Base-by-base conservation (phyloP, 2,797 vertebrate species). In the Neostethus bicornis region DNA sequence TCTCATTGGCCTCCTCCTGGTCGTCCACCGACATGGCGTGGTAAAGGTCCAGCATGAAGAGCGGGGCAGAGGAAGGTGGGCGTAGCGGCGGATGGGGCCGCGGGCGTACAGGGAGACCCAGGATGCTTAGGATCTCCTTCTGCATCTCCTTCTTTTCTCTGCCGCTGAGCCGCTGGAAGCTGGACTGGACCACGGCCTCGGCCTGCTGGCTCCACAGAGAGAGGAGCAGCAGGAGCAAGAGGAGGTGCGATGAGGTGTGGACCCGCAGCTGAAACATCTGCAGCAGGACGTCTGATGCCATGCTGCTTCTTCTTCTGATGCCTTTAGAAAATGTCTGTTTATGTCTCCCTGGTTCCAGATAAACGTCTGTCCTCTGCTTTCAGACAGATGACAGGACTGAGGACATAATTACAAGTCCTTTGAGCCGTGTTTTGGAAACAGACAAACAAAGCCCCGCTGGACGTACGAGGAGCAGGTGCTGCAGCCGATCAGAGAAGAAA, bases 41-140 rank as follows among this genome's bases (percentile, higher is more conserved):
- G 87, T 98, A 97, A 4, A 98, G 92, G 73, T 97, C 95, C 78
- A 98, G 89, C 96, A 98, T 97, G 90, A 97, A 98, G 70, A 95
- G 94, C 0, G 95, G 95, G 0, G 94, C 94, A 0, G 94, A 93
- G 20, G 94, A 93, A 3, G 94, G 92, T 1, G 92, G 88, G 0
- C 92, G 79, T 1, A 93, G 83, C 0, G 92, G 87, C 11, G 91
- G 90, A 45, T 93, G 91, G 14, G 93, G 94, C 6, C 93, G 83
- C 9, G 95, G 94, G 7, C 95, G 80, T 0, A 92, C 93, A 0
- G 95, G 94, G 55, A 98, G 84, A 19, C 95, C 95, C 80, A 98
- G 72, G 62, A 96, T 94, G 58, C 94, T 93, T 77, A 97, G 85
- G 85, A 97, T 96, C 91, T 98, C 96, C 70, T 93, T 92, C 81